These are phyloP conservation scores for Heliconius hortense DNA, from an alignment of 2,888 invertebrate species.

Conservation along the genomic window DNA sequence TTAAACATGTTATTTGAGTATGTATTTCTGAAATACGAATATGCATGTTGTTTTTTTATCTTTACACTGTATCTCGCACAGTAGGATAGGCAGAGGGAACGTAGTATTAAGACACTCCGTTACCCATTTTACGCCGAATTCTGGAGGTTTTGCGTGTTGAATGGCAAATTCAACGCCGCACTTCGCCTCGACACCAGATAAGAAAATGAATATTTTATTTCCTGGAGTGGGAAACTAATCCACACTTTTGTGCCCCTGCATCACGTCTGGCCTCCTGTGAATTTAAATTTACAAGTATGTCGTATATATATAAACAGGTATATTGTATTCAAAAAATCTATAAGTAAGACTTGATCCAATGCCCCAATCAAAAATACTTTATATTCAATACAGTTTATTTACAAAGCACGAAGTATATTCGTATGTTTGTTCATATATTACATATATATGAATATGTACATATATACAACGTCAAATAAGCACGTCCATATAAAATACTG, in stretches of 20 bases:
- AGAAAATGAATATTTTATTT: no score
- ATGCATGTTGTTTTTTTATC: neutral
- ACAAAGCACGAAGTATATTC: neutral
- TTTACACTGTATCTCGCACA: no score
- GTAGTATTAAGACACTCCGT: no score
- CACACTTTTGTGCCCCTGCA: no score
- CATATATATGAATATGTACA: neutral
- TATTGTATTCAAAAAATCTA: no score
- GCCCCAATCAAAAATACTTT: neutral
- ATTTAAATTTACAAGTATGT: neutral
- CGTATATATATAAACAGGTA: no score
- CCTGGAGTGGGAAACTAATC: no score
- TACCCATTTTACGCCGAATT: no score
- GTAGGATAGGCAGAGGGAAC: no score
- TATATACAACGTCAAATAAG: constrained; percentile 15
- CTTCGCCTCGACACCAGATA: no score
- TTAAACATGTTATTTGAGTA: neutral
- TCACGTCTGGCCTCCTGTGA: neutral
- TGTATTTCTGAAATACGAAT: neutral
- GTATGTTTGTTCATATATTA: neutral
- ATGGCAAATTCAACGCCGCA: no score
- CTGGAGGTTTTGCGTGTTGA: no score
- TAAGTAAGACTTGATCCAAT: neutral
- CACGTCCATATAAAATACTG: constrained; percentile 15
- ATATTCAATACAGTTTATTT: neutral